Conservation (phyloP, 2,797 vertebrate species). For the Phalloptychus januarius region DNA sequence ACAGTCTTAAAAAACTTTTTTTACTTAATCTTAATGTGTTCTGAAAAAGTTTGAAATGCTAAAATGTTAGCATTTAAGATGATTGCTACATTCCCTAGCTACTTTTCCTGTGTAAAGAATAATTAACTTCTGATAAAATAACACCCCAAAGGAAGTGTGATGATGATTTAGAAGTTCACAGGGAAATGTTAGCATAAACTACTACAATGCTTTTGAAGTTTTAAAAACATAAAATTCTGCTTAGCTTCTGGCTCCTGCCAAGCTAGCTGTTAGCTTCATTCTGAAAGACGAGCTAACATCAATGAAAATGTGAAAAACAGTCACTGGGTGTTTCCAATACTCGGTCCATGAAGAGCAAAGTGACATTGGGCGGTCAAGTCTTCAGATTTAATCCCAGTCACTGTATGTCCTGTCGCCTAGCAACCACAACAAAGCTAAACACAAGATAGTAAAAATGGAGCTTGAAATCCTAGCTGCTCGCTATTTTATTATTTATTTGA, state of each 20-base stretch:
- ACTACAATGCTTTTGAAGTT: not conserved
- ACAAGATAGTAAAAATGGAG: not conserved
- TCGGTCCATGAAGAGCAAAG: no score
- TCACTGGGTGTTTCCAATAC: not conserved
- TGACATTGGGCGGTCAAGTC: not conserved
- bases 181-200: not conserved
- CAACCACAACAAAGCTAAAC: not conserved
- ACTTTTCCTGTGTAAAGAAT: not conserved
- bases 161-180: not conserved
- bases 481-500: not conserved
- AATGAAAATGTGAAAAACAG: not conserved
- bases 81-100: not conserved
- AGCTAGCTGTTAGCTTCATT: not conserved
- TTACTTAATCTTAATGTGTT: not conserved
- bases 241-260: not conserved
- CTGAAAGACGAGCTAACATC: not conserved
- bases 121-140: no score
- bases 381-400: not conserved
- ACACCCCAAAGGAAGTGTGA: not conserved
- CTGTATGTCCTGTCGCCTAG: not conserved
- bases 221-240: not conserved
- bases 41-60: not conserved
- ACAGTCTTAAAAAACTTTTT: not conserved
- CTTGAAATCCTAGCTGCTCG: no score
- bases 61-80: not conserved